phyloP scores from a whole-genome alignment of 2,888 invertebrate species.

The Eristalis arbustorum region DNA sequence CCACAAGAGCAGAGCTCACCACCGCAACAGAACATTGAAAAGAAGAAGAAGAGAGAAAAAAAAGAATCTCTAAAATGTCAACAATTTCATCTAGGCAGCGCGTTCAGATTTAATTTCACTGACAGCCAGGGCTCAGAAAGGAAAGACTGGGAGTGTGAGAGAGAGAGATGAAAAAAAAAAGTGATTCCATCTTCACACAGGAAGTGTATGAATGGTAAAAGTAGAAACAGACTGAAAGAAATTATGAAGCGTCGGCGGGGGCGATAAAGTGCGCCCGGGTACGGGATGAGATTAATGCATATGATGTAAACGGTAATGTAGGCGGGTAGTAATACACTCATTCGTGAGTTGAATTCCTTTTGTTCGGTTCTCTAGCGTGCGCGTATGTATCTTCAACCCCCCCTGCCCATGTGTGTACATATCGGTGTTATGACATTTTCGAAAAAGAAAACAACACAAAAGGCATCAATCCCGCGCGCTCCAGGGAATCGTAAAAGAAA shows the following conservation, averaged over 20 bases:
- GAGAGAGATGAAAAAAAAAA: constrained; percentile 7
- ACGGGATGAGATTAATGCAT: constrained; percentile 30
- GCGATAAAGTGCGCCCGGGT: neutral
- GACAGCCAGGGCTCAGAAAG: constrained; percentile 46
- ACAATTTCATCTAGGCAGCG: constrained; percentile 58
- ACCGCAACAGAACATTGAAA: neutral
- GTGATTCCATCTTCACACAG: constrained; percentile 65
- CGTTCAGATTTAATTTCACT: constrained; percentile 65
- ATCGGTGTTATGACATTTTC: constrained; percentile 46
- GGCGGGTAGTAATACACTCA: constrained; percentile 43
- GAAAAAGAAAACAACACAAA: constrained; percentile 36
- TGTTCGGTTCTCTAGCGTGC: neutral
- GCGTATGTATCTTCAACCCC: neutral
- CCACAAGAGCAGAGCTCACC: neutral
- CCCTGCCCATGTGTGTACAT: neutral
- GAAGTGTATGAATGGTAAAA: constrained; percentile 53
- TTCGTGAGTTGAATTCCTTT: constrained; percentile 22
- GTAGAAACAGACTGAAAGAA: neutral
- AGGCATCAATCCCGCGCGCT: constrained; percentile 36
- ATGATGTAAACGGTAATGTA: constrained; percentile 35
- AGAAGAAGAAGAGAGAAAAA: constrained; percentile 16
- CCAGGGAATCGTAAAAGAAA: constrained; percentile 49
- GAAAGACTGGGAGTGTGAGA: neutral
- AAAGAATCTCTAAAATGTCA: constrained; percentile 56
- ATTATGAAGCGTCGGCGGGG: neutral